Percentiles rank a stretch among this genome's conserved stretches.
phyloP scores from a whole-genome alignment of 92 coral and sea anemone species.

The Porites evermanni region DNA sequence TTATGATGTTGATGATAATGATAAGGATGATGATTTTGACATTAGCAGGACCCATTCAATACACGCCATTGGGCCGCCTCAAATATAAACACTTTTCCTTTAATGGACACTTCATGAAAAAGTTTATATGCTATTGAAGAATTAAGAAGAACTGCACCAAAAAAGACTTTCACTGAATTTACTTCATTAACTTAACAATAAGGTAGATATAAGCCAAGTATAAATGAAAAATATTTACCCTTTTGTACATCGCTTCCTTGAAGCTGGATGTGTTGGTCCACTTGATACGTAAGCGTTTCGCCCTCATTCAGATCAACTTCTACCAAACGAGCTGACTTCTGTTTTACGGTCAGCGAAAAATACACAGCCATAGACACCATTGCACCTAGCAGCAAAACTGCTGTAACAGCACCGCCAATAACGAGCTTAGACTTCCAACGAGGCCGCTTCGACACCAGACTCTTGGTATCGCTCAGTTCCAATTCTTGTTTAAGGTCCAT shows the following conservation, averaged over 20 bases:
- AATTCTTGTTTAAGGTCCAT: constrained; percentile 1
- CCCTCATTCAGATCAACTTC: constrained; percentile 27
- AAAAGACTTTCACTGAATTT: too few species aligned
- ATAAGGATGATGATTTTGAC: too few species aligned
- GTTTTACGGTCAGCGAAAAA: not conserved
- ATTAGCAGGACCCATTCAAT: too few species aligned
- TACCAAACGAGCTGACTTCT: constrained; percentile 18
- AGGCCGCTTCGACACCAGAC: not conserved
- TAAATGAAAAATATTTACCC: not conserved
- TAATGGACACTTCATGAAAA: too few species aligned
- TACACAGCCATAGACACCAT: not conserved
- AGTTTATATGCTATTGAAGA: too few species aligned
- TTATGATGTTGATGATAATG: too few species aligned
- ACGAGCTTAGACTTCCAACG: constrained; percentile 9
- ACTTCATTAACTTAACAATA: too few species aligned
- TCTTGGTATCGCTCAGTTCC: constrained; percentile 7
- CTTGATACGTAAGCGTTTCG: constrained; percentile 27
- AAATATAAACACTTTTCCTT: too few species aligned
- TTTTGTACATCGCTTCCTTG: constrained; percentile 7
- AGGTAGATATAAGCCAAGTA: too few species aligned
- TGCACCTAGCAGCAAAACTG: constrained; percentile 17
- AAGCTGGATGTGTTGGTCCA: not conserved
- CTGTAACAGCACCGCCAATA: not conserved
- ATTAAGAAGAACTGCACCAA: too few species aligned
- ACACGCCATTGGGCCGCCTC: too few species aligned